Evolutionary conservation across 1,140 invertebrate genomes (phyloP).

Genomic region (Calliphora vicina): DNA sequence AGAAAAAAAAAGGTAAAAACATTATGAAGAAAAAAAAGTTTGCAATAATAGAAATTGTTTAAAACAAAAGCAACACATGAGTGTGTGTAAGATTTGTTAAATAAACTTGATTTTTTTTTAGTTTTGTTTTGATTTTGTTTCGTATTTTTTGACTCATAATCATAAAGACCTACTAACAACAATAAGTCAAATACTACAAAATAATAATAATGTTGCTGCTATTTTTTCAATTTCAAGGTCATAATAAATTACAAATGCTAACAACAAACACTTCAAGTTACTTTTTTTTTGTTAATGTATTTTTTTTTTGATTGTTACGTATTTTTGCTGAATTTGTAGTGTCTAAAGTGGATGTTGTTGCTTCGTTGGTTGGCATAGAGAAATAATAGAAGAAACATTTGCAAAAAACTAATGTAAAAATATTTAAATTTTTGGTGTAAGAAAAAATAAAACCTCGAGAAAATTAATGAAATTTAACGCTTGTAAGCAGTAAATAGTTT

Average conservation of each 20-base stretch:
- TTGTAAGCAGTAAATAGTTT: neutral
- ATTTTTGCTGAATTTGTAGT: neutral
- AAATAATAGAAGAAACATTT: neutral
- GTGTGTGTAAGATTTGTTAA: neutral
- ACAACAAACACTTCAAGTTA: slow-evolving; percentile 5
- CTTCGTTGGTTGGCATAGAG: neutral
- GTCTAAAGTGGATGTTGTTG: neutral
- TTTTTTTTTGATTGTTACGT: neutral
- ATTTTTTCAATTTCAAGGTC: slow-evolving; percentile 33
- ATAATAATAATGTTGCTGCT: neutral
- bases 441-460: neutral
- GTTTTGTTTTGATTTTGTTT: neutral
- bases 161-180: slow-evolving; percentile 8
- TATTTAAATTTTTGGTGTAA: neutral
- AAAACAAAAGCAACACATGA: neutral
- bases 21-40: neutral
- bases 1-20: neutral
- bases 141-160: neutral
- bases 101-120: slow-evolving; percentile 26
- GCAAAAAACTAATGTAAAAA: neutral
- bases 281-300: neutral
- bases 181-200: neutral
- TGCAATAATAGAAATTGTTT: neutral
- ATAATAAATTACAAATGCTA: slow-evolving; percentile 34
- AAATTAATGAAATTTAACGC: neutral